Evolutionary conservation across 2,113 vertebrate species (phyloP), one percentile per base, ranked within the genome.

Genomic region (Oenanthe oenanthe): DNA sequence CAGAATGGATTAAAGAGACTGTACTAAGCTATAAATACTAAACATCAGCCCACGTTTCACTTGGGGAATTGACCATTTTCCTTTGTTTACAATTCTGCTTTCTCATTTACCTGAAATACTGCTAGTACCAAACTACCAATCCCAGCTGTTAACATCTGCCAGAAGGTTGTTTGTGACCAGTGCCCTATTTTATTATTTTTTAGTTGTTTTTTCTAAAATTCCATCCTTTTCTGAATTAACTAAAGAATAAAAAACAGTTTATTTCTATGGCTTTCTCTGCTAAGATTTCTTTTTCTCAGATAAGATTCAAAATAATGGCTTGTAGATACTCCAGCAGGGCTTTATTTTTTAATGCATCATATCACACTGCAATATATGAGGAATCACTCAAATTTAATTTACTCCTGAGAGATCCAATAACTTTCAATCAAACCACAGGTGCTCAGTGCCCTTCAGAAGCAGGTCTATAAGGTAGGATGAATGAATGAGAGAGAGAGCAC

Each of bases 381-480:
- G n/a, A 67, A 95, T 93, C 72, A 53, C 36, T 90, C 92, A 96
- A 80, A 94, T 92, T 83, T 83, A 94, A 92, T 92, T 90, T 94
- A 63, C 68, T 93, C 67, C 53, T 31, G 45, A 88, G 88, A 92
- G 43, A 73, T 38, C 31, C 40, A 89, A 83, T 95, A 94, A 88
- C 88, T 94, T 96, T 90, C 82, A 90, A 56, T 95, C 93, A 95
- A 88, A 85, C 72, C 75, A 28, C 75, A 56, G 85, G 88, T 86
- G 67, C 72, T 60, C 78, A 28, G 75, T 10, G 0, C 71, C 51
- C 82, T 90, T 70, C 78, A 84, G 71, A 34, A 92, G 24, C 31
- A 71, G 61, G 19, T 36, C 43, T 60, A 29, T 81, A 92, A 86
- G 6, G 6, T 3, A 61, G 57, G 14, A 78, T n/a, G 57, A 72